Conservation (phyloP, 2,888 invertebrate genomes). For the Baronia brevicornis region DNA sequence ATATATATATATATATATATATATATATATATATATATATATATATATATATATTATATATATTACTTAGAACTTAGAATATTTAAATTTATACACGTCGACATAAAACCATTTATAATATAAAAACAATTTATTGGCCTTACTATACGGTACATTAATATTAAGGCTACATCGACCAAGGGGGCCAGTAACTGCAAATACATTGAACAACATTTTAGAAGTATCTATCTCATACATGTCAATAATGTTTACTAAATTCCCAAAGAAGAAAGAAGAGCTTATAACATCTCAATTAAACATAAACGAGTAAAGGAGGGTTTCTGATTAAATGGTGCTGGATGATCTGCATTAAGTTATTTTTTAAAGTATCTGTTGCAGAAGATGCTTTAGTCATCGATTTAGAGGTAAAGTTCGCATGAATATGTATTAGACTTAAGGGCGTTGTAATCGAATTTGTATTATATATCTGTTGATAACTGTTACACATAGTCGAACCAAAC, state of each 20-base stretch:
- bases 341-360: conserved; percentile 59
- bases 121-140: conserved; percentile 44
- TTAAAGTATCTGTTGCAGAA: conserved; percentile 28
- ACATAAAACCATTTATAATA: conserved; percentile 23
- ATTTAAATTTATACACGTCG: neutral
- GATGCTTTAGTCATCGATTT: conserved; percentile 32
- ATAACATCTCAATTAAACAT: conserved; percentile 8
- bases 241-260: conserved; percentile 21
- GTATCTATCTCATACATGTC: conserved; percentile 15
- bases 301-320: conserved; percentile 25
- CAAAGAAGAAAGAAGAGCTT: conserved; percentile 15
- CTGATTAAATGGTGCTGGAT: conserved; percentile 60
- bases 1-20: no score
- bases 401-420: conserved; percentile 34
- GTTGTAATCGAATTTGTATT: conserved; percentile 37
- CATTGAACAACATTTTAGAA: conserved; percentile 17
- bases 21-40: no score
- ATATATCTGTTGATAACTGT: conserved; percentile 11
- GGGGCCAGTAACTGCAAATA: conserved; percentile 51
- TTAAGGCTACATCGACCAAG: conserved; percentile 47
- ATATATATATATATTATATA: conserved; percentile 22
- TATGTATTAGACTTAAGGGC: conserved; percentile 36
- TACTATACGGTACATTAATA: conserved; percentile 50
- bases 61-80: conserved; percentile 18
- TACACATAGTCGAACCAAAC: conserved; percentile 6